Base-by-base conservation (phyloP, 2,888 invertebrate genomes). In the Tricholauxania praeusta region DNA sequence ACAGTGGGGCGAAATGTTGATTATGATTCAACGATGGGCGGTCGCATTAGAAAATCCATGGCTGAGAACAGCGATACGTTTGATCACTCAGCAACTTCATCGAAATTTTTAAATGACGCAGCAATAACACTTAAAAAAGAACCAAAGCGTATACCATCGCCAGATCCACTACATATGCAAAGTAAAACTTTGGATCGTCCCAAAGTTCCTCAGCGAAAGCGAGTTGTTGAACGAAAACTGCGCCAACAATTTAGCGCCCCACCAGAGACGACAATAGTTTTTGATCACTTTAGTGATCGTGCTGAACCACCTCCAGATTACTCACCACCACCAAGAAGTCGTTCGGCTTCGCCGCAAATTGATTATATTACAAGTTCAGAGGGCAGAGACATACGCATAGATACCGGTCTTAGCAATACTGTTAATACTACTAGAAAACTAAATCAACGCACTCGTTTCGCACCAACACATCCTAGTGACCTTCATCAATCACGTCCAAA, bases 371-470 rank as follows among this genome's bases (percentile, higher is more conserved):
- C 39, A 2, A 19, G 59, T 1, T 64, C 64, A 8, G 60, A 47
- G 60, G 28, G 14, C 53, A 72, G 39, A 67, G 55, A 63, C 22
- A 63, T 64, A 57, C 73, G 73, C 51, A 47, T 65, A 12, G 74
- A 73, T 64, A 62, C 72, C n/a, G 73, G 67, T 66, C 66, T 72
- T 12, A 73, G 72, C 17, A 67, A 28, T 57, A 72, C 39, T 39
- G 67, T 47, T 39, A 57, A 67, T 10, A 64, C 65, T 39, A 51
- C 49, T 57, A 57, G 52, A 52, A 72, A 47, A 62, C 70, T 65
- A 14, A 91, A 92, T 83, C 93, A 93, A 85, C 92, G 93, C 82
- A 93, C 93, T 0, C 89, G 93, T 63, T 93, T 94, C 83, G 93
- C 90, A 5, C 83, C 84, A 60, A 79, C 79, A 32, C 71, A 74